A percentile compares a stretch with the other conserved stretches of the same genome.
These are phyloP conservation scores for Euura saliciscinereae DNA, from an alignment of 1,140 invertebrate species.

Conservation along the genomic window DNA sequence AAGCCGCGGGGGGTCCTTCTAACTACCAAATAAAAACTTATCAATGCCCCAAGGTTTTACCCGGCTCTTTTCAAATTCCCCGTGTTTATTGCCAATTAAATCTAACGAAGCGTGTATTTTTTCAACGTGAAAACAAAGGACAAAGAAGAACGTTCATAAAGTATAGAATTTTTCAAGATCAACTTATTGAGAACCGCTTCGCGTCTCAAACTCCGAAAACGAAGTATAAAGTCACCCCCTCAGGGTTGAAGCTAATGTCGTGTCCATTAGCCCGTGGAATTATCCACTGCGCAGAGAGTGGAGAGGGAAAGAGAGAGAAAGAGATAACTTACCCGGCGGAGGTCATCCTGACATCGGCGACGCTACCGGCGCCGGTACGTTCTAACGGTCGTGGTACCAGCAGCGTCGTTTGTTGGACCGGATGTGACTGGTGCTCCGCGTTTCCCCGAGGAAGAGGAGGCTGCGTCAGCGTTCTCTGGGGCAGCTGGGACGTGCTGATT, in stretches of 20 bases:
- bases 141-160: too few species aligned
- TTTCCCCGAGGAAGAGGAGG: conserved; percentile 49
- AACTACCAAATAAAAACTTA: neutral
- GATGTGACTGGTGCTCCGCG: conserved; percentile 41
- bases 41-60: neutral
- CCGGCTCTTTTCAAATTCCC: neutral
- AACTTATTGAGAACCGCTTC: too few species aligned
- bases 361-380: neutral
- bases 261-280: too few species aligned
- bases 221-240: too few species aligned
- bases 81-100: conserved; percentile 8
- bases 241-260: too few species aligned
- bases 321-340: conserved; percentile 1
- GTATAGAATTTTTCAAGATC: too few species aligned
- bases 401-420: conserved; percentile 49
- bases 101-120: neutral
- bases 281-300: too few species aligned
- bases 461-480: conserved; percentile 38
- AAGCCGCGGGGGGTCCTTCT: neutral
- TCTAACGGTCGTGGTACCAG: conserved; percentile 33
- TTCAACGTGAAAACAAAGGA: too few species aligned
- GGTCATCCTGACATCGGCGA: conserved; percentile 8
- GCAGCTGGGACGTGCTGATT: conserved; percentile 58
- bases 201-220: too few species aligned
- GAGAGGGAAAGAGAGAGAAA: too few species aligned